Percentiles rank a stretch among this genome's conserved stretches.
These are phyloP conservation scores for Chrosomus eos DNA, from an alignment of 2,797 vertebrate genomes.

Conservation along the genomic window DNA sequence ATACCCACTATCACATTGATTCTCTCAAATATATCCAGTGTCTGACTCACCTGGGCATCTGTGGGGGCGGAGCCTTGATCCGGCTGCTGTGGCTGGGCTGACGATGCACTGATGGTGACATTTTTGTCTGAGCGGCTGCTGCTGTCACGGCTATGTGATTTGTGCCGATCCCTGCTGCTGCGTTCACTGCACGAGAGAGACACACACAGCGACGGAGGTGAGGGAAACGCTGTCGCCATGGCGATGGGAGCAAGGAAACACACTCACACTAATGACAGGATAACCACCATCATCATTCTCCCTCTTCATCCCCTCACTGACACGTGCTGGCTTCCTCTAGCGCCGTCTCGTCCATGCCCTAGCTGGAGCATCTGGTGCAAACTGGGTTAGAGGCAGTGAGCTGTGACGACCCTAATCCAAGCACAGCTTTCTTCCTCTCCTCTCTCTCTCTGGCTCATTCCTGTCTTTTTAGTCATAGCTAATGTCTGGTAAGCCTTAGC, in stretches of 20 bases:
- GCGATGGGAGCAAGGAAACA: constrained; percentile 16
- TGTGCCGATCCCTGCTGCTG: constrained; percentile 91
- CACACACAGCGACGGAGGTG: constrained; percentile 33
- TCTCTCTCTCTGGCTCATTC: constrained; percentile 1
- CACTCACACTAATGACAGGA: constrained; percentile 20
- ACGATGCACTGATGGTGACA: constrained; percentile 89
- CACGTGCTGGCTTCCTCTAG: not conserved
- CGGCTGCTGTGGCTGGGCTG: constrained; percentile 84
- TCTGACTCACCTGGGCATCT: constrained; percentile 56
- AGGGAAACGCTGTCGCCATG: constrained; percentile 51
- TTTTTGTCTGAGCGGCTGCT: constrained; percentile 90
- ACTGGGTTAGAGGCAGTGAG: constrained; percentile 70
- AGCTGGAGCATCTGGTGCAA: constrained; percentile 50
- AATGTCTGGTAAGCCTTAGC: constrained; percentile 44
- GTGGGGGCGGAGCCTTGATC: constrained; percentile 64
- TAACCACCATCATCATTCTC: constrained; percentile 31
- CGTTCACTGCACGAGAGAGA: constrained; percentile 76
- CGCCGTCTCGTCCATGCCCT: constrained; percentile 11
- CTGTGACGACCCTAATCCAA: constrained; percentile 71
- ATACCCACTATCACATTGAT: not conserved
- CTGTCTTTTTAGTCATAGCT: constrained; percentile 10
- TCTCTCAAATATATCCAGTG: not conserved
- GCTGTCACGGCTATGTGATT: constrained; percentile 88
- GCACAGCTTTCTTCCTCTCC: constrained; percentile 8
- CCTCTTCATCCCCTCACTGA: constrained; percentile 16